Conservation (phyloP, 2,888 invertebrate species). For the Syrphus vitripennis region DNA sequence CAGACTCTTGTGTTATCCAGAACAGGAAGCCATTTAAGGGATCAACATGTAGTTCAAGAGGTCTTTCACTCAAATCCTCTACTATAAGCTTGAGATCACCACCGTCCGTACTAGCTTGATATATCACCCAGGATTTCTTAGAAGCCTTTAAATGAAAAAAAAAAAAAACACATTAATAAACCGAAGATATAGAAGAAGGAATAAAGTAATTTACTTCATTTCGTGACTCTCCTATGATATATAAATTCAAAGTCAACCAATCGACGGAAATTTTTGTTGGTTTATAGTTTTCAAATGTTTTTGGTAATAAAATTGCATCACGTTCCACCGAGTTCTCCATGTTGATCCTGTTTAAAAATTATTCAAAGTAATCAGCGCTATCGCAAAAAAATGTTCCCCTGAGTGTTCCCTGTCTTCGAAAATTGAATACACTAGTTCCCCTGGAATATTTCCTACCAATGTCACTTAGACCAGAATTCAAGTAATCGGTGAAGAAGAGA, state of each 20-base stretch:
- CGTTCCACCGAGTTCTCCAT: conserved; percentile 70
- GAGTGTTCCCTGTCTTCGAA: too few species aligned
- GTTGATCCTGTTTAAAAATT: conserved; percentile 31
- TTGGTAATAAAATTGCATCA: conserved; percentile 83
- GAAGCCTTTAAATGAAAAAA: conserved; percentile 73
- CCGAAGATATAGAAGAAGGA: neutral
- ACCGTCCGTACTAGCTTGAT: conserved; percentile 89
- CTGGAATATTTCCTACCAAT: too few species aligned
- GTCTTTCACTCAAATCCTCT: conserved; percentile 86
- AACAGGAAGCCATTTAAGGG: conserved; percentile 96
- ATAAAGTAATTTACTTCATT: conserved; percentile 78
- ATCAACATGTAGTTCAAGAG: conserved; percentile 93
- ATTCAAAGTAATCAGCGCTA: neutral
- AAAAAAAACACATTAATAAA: conserved; percentile 73
- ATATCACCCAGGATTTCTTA: conserved; percentile 86
- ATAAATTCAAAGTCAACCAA: conserved; percentile 93
- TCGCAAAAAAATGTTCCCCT: too few species aligned
- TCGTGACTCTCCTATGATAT: conserved; percentile 89
- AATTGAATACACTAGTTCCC: too few species aligned
- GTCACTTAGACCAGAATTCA: too few species aligned
- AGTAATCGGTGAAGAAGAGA: too few species aligned
- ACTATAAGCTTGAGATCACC: conserved; percentile 86
- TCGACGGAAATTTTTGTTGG: conserved; percentile 91
- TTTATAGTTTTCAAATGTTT: conserved; percentile 83
- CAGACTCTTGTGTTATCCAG: conserved; percentile 87